These are phyloP conservation scores for Hemicrepidius hirtus DNA, from an alignment of 2,888 invertebrate genomes.

Conservation along the genomic window DNA sequence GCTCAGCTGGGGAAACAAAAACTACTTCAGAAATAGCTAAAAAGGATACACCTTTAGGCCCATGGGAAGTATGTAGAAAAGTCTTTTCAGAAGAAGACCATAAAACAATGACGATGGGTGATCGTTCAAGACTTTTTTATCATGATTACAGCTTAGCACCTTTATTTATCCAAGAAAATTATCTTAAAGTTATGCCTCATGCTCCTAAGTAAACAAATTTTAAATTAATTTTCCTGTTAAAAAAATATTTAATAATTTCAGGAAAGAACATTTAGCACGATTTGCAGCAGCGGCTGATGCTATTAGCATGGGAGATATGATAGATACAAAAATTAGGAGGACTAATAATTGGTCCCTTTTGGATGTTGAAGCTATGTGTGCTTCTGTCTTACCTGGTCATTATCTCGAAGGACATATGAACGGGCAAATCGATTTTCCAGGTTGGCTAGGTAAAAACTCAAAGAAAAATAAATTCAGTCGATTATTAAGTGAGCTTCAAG, in stretches of 20 bases:
- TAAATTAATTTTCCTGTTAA: no score
- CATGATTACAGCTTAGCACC: slow-evolving; percentile 97
- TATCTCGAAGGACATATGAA: slow-evolving; percentile 86
- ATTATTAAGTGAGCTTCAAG: slow-evolving; percentile 87
- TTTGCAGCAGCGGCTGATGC: slow-evolving; percentile 89
- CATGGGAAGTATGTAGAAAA: slow-evolving; percentile 94
- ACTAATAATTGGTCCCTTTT: slow-evolving; percentile 91
- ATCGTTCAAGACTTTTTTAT: slow-evolving; percentile 95
- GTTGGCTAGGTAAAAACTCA: slow-evolving; percentile 98
- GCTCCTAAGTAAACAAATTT: slow-evolving; percentile 82
- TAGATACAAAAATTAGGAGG: slow-evolving; percentile 87
- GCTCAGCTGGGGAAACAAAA: slow-evolving; percentile 79
- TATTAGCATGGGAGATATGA: slow-evolving; percentile 89
- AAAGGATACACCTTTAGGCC: slow-evolving; percentile 92
- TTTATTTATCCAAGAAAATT: slow-evolving; percentile 98
- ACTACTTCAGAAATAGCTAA: slow-evolving; percentile 75
- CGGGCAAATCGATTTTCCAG: slow-evolving; percentile 91
- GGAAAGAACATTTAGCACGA: slow-evolving; percentile 78
- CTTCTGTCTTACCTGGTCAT: slow-evolving; percentile 93
- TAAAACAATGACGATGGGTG: slow-evolving; percentile 84
- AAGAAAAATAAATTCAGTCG: slow-evolving; percentile 86
- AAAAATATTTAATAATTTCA: slow-evolving; percentile 59
- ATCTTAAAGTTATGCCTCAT: slow-evolving; percentile 86
- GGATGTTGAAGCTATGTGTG: slow-evolving; percentile 89
- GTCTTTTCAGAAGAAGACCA: slow-evolving; percentile 90